phyloP scores from a whole-genome alignment of 2,113 vertebrate species.

The Vulpes vulpes region DNA sequence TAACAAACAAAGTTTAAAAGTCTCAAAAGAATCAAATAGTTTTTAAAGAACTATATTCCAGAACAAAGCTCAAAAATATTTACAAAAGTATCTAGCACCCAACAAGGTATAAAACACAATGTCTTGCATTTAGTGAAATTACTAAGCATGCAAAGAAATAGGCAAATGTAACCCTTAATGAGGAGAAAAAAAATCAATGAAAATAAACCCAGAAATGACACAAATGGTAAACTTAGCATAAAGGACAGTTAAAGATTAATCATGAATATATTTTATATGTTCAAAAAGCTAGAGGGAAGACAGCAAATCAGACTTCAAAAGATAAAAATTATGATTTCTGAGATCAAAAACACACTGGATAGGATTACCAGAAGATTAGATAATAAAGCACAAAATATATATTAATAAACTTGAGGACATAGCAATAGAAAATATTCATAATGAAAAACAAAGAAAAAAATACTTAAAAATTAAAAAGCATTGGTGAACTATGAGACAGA shows the following conservation, averaged over 20 bases:
- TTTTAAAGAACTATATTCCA: not conserved
- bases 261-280: not conserved
- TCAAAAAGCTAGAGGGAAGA: not conserved
- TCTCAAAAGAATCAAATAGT: not conserved
- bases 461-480: not conserved
- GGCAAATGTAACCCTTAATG: not conserved
- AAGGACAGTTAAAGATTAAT: not conserved
- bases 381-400: not conserved
- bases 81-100: not conserved
- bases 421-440: not conserved
- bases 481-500: not conserved
- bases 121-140: not conserved
- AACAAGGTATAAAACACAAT: not conserved
- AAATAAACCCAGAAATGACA: not conserved
- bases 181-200: not conserved
- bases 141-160: not conserved
- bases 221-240: not conserved
- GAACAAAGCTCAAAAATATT: not conserved
- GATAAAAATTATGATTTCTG: not conserved
- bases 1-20: not conserved
- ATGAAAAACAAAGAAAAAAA: not conserved
- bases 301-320: not conserved
- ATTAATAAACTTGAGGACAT: not conserved
- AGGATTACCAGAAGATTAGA: not conserved
- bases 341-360: not conserved